Evolutionary conservation across 2,797 vertebrate genomes (phyloP).

Genomic region (Percopsis omiscomaycus): DNA sequence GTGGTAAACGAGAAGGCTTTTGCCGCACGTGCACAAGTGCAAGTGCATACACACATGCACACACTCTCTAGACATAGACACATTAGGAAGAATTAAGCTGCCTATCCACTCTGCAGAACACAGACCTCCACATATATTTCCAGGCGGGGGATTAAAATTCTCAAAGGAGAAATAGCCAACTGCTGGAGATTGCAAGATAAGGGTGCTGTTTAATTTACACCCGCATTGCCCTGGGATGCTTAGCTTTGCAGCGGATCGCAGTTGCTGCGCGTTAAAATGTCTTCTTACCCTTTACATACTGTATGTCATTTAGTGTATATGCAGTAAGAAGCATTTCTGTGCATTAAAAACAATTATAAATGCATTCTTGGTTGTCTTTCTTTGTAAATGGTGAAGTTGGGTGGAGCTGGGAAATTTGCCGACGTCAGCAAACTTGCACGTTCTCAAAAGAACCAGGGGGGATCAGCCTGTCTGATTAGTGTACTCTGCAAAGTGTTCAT

Average conservation of each 20-base stretch:
- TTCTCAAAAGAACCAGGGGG: too few relatives aligned
- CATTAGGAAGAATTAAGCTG: constrained; percentile 52
- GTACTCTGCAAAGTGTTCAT: not conserved
- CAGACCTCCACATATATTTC: constrained; percentile 26
- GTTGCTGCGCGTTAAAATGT: too few relatives aligned
- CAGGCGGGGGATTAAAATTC: constrained; percentile 38
- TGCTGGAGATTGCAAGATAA: constrained; percentile 40
- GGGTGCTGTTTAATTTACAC: constrained; percentile 15
- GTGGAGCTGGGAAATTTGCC: constrained; percentile 5
- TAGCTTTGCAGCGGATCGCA: too few relatives aligned
- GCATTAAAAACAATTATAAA: too few relatives aligned
- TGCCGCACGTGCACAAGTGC: constrained; percentile 20
- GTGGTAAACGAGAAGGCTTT: constrained; percentile 36
- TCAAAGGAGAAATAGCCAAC: constrained; percentile 30
- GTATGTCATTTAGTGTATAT: too few relatives aligned
- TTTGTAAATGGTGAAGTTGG: too few relatives aligned
- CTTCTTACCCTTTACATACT: too few relatives aligned
- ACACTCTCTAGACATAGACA: constrained; percentile 35
- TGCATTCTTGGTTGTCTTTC: too few relatives aligned
- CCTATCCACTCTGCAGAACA: constrained; percentile 24
- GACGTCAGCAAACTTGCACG: constrained; percentile 9
- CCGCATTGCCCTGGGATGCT: constrained; percentile 1
- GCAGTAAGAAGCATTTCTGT: too few relatives aligned
- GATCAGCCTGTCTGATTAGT: too few relatives aligned
- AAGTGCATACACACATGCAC: not conserved